A percentile compares a stretch with the other conserved stretches of the same genome.
Conservation (phyloP, 1,140 invertebrate genomes). For the Meloidogyne exigua region DNA sequence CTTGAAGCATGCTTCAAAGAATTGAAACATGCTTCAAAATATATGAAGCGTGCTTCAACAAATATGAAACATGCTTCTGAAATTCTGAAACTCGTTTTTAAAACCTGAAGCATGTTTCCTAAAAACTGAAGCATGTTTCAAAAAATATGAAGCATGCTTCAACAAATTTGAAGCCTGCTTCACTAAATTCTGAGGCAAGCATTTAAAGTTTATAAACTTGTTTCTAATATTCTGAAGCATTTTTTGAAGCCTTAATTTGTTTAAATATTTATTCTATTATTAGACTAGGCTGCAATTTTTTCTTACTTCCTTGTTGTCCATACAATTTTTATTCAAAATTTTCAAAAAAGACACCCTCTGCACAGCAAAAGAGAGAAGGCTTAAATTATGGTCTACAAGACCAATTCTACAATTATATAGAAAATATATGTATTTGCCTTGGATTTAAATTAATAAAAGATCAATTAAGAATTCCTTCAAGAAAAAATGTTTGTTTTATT, state of each 20-base stretch:
- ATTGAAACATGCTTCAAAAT: background rate
- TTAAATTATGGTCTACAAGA: slow-evolving; percentile 21
- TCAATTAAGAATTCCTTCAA: slow-evolving; percentile 41
- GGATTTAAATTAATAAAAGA: slow-evolving; percentile 36
- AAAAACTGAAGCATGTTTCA: too few relatives aligned
- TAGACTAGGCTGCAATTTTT: slow-evolving; percentile 39
- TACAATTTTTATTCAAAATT: slow-evolving; percentile 40
- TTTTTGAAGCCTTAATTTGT: background rate
- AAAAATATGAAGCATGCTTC: too few relatives aligned
- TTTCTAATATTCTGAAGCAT: too few relatives aligned
- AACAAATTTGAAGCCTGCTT: too few relatives aligned
- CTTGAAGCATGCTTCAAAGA: background rate
- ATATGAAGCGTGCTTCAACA: background rate
- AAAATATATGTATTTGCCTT: slow-evolving; percentile 25
- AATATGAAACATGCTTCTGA: too few relatives aligned
- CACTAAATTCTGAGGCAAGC: too few relatives aligned
- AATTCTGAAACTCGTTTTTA: too few relatives aligned
- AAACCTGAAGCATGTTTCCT: too few relatives aligned
- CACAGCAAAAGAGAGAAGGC: slow-evolving; percentile 11
- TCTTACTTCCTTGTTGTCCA: slow-evolving; percentile 41
- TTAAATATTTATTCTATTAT: background rate
- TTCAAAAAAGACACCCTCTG: background rate
- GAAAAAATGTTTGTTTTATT: slow-evolving; percentile 37
- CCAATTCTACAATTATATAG: slow-evolving; percentile 41
- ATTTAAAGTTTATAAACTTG: too few relatives aligned